Conservation (phyloP, 2,797 vertebrate genomes). For the Paguma larvata region DNA sequence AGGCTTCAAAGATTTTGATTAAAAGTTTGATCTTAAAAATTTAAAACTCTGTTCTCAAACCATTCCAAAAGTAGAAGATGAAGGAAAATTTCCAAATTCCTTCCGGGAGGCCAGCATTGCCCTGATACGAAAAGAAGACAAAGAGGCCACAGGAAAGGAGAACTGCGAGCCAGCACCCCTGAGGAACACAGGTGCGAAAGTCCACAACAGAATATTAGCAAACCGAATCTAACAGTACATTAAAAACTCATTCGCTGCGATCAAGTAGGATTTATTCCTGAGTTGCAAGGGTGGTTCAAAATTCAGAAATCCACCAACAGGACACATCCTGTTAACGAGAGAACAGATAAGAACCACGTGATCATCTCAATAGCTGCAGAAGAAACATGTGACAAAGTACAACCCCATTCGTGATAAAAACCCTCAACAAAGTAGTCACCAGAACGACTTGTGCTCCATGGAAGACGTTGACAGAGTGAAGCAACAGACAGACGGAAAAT, state of each 20-base stretch:
- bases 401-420: not conserved
- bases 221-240: not conserved
- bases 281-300: not conserved
- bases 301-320: not conserved
- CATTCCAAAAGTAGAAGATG: not conserved
- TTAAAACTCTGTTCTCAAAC: not conserved
- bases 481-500: not conserved
- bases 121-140: not conserved
- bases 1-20: not conserved
- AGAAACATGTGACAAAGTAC: not conserved
- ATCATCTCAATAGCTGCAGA: not conserved
- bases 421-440: not conserved
- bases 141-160: not conserved
- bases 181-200: not conserved
- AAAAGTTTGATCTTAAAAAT: not conserved
- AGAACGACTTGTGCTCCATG: not conserved
- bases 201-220: not conserved
- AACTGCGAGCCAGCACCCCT: not conserved
- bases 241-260: not conserved
- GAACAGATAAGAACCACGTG: not conserved
- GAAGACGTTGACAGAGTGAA: not conserved
- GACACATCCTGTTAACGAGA: not conserved
- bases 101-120: not conserved
- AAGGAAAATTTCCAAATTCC: not conserved
- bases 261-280: not conserved